phyloP scores from a whole-genome alignment of 2,888 invertebrate species.

The Hetaerina titia region DNA sequence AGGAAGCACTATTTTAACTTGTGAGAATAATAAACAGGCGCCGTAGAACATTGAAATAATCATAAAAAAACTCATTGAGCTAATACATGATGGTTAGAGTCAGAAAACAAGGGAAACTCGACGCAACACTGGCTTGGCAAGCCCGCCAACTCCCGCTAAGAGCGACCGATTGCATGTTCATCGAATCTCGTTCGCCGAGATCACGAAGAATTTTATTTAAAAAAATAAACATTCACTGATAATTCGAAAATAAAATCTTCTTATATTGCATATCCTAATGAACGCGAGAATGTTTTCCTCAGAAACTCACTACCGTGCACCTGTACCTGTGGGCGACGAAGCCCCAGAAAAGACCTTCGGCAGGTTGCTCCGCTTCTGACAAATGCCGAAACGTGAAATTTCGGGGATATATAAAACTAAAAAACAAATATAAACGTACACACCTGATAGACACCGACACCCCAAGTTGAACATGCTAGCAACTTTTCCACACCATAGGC shows the following conservation, averaged over 20 bases:
- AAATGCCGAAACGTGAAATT: background rate
- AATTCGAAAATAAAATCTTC: background rate
- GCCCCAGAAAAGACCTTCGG: constrained; percentile 34
- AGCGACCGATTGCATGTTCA: background rate
- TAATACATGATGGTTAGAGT: background rate
- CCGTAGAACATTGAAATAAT: background rate
- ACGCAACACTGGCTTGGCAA: constrained; percentile 8
- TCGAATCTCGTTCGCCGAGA: constrained; percentile 19
- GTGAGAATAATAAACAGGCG: background rate
- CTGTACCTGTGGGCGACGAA: constrained; percentile 22
- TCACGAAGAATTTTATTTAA: background rate
- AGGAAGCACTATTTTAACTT: background rate
- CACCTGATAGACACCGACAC: constrained; percentile 66
- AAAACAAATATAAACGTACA: background rate
- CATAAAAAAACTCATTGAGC: background rate
- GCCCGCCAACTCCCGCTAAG: constrained; percentile 52
- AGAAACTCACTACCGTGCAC: background rate
- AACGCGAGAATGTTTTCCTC: background rate
- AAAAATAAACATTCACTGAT: background rate
- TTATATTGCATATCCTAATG: background rate
- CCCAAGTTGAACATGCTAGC: constrained; percentile 54
- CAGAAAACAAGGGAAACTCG: background rate
- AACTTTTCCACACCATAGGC: constrained; percentile 63
- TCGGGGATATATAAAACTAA: background rate
- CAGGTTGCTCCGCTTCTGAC: constrained; percentile 52